A percentile compares a stretch with the other conserved stretches of the same genome.
Evolutionary conservation across 2,113 vertebrate genomes (phyloP).

Genomic region (Ellobius talpinus): DNA sequence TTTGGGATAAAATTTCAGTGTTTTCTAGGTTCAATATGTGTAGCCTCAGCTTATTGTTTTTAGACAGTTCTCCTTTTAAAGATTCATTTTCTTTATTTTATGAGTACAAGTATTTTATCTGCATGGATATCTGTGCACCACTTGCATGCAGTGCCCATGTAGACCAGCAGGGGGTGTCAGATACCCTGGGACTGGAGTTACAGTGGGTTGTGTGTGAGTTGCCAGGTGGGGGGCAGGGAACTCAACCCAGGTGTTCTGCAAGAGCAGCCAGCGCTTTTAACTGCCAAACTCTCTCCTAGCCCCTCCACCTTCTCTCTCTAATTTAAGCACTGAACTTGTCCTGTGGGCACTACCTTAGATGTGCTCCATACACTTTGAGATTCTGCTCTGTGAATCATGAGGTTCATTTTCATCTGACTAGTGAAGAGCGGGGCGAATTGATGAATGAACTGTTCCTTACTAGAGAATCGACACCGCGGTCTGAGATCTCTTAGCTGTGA

Average conservation of each 20-base stretch:
- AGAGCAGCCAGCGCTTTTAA: too few species aligned
- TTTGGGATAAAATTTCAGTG: background rate
- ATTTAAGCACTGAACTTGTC: background rate
- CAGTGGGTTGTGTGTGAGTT: too few species aligned
- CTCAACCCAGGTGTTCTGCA: too few species aligned
- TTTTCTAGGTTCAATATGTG: background rate
- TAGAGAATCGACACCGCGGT: background rate
- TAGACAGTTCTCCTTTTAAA: background rate
- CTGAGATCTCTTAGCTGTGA: background rate
- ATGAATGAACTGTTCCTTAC: background rate
- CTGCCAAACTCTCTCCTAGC: background rate
- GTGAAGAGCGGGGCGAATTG: background rate
- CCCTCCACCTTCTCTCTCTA: background rate
- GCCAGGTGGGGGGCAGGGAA: background rate
- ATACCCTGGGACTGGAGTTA: background rate
- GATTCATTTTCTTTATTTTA: background rate
- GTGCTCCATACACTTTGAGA: background rate
- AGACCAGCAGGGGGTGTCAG: background rate
- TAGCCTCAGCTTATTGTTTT: background rate
- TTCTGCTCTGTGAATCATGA: background rate
- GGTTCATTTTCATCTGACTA: background rate
- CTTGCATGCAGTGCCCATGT: too few species aligned
- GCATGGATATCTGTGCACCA: background rate
- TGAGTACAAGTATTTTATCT: background rate
- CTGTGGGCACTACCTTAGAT: background rate